A percentile compares a stretch with the other conserved stretches of the same genome.
phyloP scores from a whole-genome alignment of 1,140 invertebrate genomes.

The Oppia nitens region DNA sequence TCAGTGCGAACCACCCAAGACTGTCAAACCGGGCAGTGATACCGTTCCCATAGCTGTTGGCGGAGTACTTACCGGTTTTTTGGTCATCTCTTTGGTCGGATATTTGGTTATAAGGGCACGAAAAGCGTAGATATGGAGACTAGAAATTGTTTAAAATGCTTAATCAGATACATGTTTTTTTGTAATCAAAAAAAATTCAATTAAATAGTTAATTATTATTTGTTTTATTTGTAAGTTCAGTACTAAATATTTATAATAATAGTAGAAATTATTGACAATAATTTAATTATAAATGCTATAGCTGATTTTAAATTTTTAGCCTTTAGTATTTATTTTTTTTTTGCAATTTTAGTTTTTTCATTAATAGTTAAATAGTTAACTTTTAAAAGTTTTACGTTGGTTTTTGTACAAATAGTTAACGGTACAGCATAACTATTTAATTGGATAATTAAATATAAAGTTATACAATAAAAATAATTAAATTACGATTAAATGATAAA shows the following conservation, averaged over 20 bases:
- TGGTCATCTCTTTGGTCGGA: background rate
- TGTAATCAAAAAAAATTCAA: background rate
- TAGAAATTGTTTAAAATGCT: too few relatives aligned
- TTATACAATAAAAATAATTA: too few relatives aligned
- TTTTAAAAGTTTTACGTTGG: too few relatives aligned
- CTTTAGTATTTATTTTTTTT: too few relatives aligned
- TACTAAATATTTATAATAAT: background rate
- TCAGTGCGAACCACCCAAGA: background rate
- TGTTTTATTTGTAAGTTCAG: background rate
- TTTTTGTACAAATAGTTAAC: too few relatives aligned
- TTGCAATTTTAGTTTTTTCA: too few relatives aligned
- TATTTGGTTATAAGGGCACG: slow-evolving; percentile 6
- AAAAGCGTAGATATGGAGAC: background rate
- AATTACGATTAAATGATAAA: too few relatives aligned
- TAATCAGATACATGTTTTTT: too few relatives aligned
- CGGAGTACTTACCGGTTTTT: slow-evolving; percentile 1
- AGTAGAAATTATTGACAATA: background rate
- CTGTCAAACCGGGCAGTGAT: background rate
- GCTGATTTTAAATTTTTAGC: background rate
- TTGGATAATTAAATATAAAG: too few relatives aligned
- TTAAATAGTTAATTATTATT: background rate
- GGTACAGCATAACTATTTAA: too few relatives aligned
- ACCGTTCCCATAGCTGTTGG: slow-evolving; percentile 2
- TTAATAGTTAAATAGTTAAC: too few relatives aligned
- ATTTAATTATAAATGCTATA: background rate